A percentile compares a stretch with the other conserved stretches of the same genome.
These are phyloP conservation scores for Acestrorhynchus altus DNA, from an alignment of 2,797 vertebrate species.

Conservation along the genomic window DNA sequence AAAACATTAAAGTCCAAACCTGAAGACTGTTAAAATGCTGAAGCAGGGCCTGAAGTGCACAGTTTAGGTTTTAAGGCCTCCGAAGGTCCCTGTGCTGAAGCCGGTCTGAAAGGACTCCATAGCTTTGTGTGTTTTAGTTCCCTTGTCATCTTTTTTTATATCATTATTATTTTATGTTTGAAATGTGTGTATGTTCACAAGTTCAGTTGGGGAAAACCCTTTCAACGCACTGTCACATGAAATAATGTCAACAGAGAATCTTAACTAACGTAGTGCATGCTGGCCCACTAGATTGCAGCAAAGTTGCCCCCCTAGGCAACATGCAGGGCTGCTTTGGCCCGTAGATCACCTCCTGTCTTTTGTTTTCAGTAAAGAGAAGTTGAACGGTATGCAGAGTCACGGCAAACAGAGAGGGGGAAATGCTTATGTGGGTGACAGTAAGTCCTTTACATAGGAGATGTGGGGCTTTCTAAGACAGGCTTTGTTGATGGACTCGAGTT, in stretches of 20 bases:
- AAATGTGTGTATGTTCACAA: too few species aligned
- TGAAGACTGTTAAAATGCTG: too few species aligned
- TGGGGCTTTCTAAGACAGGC: constrained; percentile 49
- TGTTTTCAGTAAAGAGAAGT: constrained; percentile 45
- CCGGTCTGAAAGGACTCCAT: too few species aligned
- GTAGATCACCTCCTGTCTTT: constrained; percentile 29
- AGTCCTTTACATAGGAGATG: constrained; percentile 48
- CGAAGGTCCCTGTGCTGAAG: too few species aligned
- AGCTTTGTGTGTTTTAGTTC: too few species aligned
- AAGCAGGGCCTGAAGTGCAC: too few species aligned
- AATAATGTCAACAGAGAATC: not conserved
- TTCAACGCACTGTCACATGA: too few species aligned
- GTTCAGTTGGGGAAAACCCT: too few species aligned
- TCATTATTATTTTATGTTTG: too few species aligned
- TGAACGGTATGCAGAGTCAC: constrained; percentile 43
- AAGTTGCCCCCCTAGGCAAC: constrained; percentile 35
- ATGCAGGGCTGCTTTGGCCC: constrained; percentile 21
- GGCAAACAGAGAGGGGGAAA: constrained; percentile 44
- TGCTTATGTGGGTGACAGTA: constrained; percentile 39
- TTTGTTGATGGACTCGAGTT: constrained; percentile 55
- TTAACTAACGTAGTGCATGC: not conserved
- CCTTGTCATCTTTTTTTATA: too few species aligned
- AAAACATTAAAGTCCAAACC: too few species aligned
- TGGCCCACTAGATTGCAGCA: not conserved
- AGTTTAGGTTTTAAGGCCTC: too few species aligned